Evolutionary conservation across 1,140 invertebrate species (phyloP), one percentile per base, ranked within the genome.

Genomic region (Drosophila willistoni): DNA sequence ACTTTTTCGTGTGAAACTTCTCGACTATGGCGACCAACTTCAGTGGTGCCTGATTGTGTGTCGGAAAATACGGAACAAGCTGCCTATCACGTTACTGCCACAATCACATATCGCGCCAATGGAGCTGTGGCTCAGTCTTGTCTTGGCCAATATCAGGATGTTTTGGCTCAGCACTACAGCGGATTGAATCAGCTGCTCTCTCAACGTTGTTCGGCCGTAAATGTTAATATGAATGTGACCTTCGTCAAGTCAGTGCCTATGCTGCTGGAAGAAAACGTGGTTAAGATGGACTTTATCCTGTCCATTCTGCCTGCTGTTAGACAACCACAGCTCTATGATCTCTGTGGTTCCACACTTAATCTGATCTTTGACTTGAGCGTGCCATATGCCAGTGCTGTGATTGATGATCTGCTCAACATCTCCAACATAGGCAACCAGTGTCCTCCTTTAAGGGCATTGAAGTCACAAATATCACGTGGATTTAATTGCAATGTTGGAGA

Each of bases 291-390:
- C 89, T 98, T 97, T 73, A 95, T 97, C 14, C 92, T 99, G 2
- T 95, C 96, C n/a, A 96, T 99, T 67, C 94, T 96, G 55, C 98
- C 98, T 1, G 95, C 96, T 13, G 95, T 98, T 25, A 94, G 95
- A 68, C 97, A 98, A 93, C 96, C 96, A 3, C 96, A 98, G 87
- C 92, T 99, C 0, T 99, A 99, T 90, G 97, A 99, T 79, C 94
- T 98, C 1, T 99, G 98, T 91, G 98, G 98, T 5, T 97, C 97
- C 0, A 99, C 98, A 4, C 91, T 99, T 36, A 97, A 96, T 79
- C 93, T 99, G 3, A 98, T 99, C 77, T 99, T 99, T 90, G 98
- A 99, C 92, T 92, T 99, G 44, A 97, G 96, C 25, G 97, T 98
- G 1, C 98, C 98, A 9, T 96, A 97, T 72, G 97, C 98, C 5